phyloP scores from a whole-genome alignment of 2,797 vertebrate species.

The Sebastes nivosus region DNA sequence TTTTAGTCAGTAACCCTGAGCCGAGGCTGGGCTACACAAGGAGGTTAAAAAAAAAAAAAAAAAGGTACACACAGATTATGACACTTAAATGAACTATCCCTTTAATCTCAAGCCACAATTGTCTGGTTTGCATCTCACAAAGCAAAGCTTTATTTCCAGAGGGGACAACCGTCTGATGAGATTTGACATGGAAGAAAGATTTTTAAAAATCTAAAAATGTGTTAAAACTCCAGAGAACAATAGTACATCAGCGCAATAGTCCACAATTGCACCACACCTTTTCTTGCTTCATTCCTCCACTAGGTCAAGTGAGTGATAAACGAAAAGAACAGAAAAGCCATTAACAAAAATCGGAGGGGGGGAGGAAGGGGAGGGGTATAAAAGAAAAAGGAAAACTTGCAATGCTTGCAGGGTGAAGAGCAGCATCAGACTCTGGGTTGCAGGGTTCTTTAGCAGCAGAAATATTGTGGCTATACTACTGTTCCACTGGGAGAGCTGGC shows the following conservation, averaged over 20 bases:
- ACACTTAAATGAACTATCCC: constrained; percentile 59
- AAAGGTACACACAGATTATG: constrained; percentile 4
- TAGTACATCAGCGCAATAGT: constrained; percentile 64
- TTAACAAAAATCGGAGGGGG: constrained; percentile 49
- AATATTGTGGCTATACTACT: constrained; percentile 92
- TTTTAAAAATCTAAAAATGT: constrained; percentile 56
- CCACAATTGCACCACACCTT: constrained; percentile 69
- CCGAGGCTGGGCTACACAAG: constrained; percentile 17
- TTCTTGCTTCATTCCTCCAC: constrained; percentile 67
- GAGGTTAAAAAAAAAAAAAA: not conserved
- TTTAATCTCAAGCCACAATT: constrained; percentile 67
- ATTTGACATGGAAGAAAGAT: constrained; percentile 45
- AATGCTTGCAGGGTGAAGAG: constrained; percentile 88
- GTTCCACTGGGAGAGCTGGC: constrained; percentile 97
- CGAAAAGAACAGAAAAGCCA: constrained; percentile 61
- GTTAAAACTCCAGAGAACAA: constrained; percentile 77
- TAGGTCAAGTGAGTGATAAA: constrained; percentile 69
- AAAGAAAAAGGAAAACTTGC: constrained; percentile 80
- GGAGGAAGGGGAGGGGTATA: constrained; percentile 25
- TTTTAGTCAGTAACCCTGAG: constrained; percentile 46
- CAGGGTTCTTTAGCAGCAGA: constrained; percentile 89
- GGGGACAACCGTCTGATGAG: constrained; percentile 62
- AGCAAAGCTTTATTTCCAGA: constrained; percentile 67
- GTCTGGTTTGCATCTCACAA: constrained; percentile 67
- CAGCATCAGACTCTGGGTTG: constrained; percentile 88